Base-by-base conservation (phyloP, 2,797 vertebrate genomes). In the Acomys russatus region DNA sequence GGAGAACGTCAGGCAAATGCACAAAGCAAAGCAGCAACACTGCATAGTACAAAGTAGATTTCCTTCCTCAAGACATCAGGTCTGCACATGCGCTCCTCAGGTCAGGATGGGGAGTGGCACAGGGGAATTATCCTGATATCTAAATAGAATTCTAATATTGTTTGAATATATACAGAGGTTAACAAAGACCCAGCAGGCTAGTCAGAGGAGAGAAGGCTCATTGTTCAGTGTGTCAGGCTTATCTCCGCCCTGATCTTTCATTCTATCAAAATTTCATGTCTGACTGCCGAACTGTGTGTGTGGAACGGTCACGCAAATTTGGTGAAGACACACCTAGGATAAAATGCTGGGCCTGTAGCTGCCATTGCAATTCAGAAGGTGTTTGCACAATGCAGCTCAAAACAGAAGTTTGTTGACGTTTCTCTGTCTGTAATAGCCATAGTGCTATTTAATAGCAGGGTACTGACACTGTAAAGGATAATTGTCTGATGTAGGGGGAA, bases 221-320 rank as follows among this genome's bases (percentile, higher is more conserved):
- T 28, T 73, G 6, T 74, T 59, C 14, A 63, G 4, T 4, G 12
- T 10, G 54, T 89, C 82, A 64, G 25, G 51, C 59, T 95, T 95
- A 96, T 33, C 54, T 95, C 78, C 66, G 23, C 44, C 51, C 66
- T 33, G 12, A 86, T 35, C 35, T 77, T 44, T 20, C 20, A 79
- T 91, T 95, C 77, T 88, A 87, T 93, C 63, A 70, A 30, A 87
- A 82, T 91, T 94, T 96, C 88, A 74, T 51, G 22, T 77, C 95
- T 95, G 70, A 70, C 71, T 82, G 64, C 17, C 20, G 82, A 49
- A 82, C 38, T 12, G 12, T n/a, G 71, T n/a, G 71, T 6, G 2
- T 51, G 23, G 44, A 35, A 9, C 9, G 66, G 51, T 66, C 78
- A n/a, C 6, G 20, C 74, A n/a, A 4, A 14, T 68, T 28, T 44